phyloP scores from a whole-genome alignment of 2,113 vertebrate species.

The Corythaeola cristata region DNA sequence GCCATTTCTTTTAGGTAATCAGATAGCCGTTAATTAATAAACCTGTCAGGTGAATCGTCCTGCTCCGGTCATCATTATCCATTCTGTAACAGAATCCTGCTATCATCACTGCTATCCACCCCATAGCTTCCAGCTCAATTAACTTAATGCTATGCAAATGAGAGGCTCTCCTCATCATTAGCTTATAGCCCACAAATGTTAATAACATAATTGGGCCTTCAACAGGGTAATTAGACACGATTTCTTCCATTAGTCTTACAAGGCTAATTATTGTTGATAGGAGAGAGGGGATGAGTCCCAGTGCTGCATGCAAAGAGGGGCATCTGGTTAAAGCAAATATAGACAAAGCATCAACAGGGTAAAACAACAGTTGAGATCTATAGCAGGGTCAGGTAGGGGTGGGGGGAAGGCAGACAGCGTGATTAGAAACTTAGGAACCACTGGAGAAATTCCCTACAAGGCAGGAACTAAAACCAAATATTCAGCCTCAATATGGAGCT shows the following conservation, averaged over 20 bases:
- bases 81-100: conserved; percentile 88
- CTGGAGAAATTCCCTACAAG: background rate
- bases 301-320: conserved; percentile 57
- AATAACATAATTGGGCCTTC: conserved; percentile 96
- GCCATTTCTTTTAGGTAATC: conserved; percentile 82
- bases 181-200: conserved; percentile 82
- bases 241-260: conserved; percentile 86
- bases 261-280: conserved; percentile 83
- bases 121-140: conserved; percentile 85
- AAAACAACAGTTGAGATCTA: conserved; percentile 8
- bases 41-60: conserved; percentile 90
- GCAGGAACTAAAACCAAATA: background rate
- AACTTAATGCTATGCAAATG: conserved; percentile 99
- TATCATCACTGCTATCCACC: conserved; percentile 77
- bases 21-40: conserved; percentile 95
- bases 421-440: background rate
- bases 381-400: background rate
- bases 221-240: conserved; percentile 90
- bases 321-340: conserved; percentile 68
- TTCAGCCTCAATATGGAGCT: background rate
- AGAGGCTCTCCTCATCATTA: conserved; percentile 88
- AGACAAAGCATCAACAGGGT: conserved; percentile 55
- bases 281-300: conserved; percentile 69
- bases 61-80: conserved; percentile 85
- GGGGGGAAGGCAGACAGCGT: background rate